These are phyloP conservation scores for Ginglymostoma cirratum DNA, from an alignment of 2,113 vertebrate genomes.

Conservation along the genomic window DNA sequence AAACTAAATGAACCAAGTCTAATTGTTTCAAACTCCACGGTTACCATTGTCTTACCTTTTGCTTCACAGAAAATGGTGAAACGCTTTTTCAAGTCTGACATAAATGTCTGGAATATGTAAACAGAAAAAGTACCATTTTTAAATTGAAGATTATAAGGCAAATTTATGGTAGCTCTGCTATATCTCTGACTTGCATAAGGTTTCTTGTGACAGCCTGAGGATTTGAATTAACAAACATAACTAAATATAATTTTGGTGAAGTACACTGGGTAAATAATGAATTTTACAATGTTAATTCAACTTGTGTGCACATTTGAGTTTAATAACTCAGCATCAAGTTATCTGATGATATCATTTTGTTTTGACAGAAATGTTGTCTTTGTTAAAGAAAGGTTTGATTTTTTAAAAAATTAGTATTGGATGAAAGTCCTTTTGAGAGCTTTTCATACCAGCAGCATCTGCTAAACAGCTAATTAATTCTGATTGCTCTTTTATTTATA, in stretches of 20 bases:
- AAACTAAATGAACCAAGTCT: not conserved
- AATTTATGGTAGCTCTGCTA: not conserved
- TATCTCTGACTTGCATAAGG: not conserved
- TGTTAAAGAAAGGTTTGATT: not conserved
- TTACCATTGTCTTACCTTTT: not conserved
- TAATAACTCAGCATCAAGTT: not conserved
- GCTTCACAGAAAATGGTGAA: not conserved
- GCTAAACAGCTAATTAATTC: conserved; percentile 11
- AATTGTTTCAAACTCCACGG: not conserved
- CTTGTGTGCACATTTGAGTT: not conserved
- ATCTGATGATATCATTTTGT: not conserved
- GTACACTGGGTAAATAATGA: not conserved
- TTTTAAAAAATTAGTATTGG: not conserved
- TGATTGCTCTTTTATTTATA: not conserved
- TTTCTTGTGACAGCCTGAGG: not conserved
- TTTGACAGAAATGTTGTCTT: not conserved
- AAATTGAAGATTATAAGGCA: not conserved
- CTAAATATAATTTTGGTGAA: not conserved
- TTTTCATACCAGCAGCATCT: not conserved
- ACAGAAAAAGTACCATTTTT: not conserved
- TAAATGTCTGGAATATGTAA: not conserved
- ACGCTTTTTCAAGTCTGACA: not conserved
- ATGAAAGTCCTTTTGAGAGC: not conserved
- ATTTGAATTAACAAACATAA: not conserved
- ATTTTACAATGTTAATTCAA: not conserved